Base-by-base conservation (phyloP, 2,797 vertebrate genomes). In the Etheostoma nigrum region DNA sequence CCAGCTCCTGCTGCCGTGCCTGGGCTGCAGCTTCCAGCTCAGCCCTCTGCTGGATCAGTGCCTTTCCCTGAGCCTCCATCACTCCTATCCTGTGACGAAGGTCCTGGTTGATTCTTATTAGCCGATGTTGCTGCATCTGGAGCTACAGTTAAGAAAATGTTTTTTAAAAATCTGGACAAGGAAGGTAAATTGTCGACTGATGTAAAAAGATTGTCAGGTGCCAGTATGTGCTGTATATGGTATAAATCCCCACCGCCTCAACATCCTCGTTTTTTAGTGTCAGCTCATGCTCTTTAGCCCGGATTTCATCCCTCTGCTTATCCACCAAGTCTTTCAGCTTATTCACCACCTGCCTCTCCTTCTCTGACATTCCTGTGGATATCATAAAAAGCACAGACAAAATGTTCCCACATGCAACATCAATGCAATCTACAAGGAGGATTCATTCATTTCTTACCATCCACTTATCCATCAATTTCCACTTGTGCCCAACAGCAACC, bases 71-170 rank as follows among this genome's bases (percentile, higher is more conserved):
- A 0, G 95, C 94, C 87, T 98, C 97, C 11, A 97, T 95, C 64
- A 96, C 93, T 0, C 95, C 94, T 57, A 94, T 91, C 0, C 95
- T 93, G 91, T 97, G 96, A 60, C 97, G 93, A 12, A 99, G 95
- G 82, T 98, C 97, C 0, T 99, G 97, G 86, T 99, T 99, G 53
- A 98, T 97, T 81, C 96, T 96, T 90, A 97, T 98, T 21, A 98
- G 80, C 45, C 97, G 95, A 18, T 94, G 96, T 92, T 98, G 97
- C 89, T 99, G 97, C 91, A 97, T 94, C 93, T 99, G 98, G 21
- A 99, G 94, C 98, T 99, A 74, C 0, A 65, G 68, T 63, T 52
- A 21, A 51, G 11, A 27, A 51, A 69, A 53, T 4, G 1, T 62
- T 18, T 52, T 49, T 62, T 2, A 59, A 33, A 33, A 55, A 45